A percentile compares a stretch with the other conserved stretches of the same genome.
Evolutionary conservation across 1,140 invertebrate genomes (phyloP).

Genomic region (Drosophila ogumai): DNA sequence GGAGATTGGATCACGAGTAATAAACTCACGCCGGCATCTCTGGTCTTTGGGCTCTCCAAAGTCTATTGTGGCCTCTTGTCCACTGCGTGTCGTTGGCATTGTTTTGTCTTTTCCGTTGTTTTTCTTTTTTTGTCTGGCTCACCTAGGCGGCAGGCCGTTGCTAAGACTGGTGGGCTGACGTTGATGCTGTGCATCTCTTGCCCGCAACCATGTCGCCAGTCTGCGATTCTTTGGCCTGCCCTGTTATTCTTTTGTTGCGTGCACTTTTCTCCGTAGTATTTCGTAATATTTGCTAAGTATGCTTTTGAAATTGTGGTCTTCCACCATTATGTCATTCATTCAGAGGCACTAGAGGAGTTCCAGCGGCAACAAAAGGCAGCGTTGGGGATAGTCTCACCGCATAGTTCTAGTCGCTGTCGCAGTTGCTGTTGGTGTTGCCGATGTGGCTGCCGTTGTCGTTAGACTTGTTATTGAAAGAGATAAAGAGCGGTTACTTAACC

Average conservation of each 20-base stretch:
- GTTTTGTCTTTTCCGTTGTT: slow-evolving; percentile 53
- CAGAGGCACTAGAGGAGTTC: slow-evolving; percentile 30
- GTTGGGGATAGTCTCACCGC: slow-evolving; percentile 52
- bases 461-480: slow-evolving; percentile 80
- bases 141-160: slow-evolving; percentile 58
- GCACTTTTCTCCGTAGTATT: slow-evolving; percentile 78
- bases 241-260: slow-evolving; percentile 81
- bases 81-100: slow-evolving; percentile 67
- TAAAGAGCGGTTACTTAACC: slow-evolving; percentile 82
- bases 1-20: not conserved
- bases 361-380: slow-evolving; percentile 40
- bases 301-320: slow-evolving; percentile 83
- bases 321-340: slow-evolving; percentile 82
- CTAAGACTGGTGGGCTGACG: slow-evolving; percentile 11
- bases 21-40: slow-evolving; percentile 56
- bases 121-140: slow-evolving; percentile 53
- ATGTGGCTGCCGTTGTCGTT: slow-evolving; percentile 52
- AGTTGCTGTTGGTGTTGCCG: slow-evolving; percentile 18
- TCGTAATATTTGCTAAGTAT: slow-evolving; percentile 82
- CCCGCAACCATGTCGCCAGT: slow-evolving; percentile 15
- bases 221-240: slow-evolving; percentile 41
- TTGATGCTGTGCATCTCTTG: slow-evolving; percentile 37
- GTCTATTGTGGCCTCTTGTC: slow-evolving; percentile 58
- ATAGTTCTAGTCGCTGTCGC: slow-evolving; percentile 41
- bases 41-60: slow-evolving; percentile 23